Evolutionary conservation across 2,113 vertebrate species (phyloP), one percentile per base, ranked within the genome.

Genomic region (Nansenia antarctica): DNA sequence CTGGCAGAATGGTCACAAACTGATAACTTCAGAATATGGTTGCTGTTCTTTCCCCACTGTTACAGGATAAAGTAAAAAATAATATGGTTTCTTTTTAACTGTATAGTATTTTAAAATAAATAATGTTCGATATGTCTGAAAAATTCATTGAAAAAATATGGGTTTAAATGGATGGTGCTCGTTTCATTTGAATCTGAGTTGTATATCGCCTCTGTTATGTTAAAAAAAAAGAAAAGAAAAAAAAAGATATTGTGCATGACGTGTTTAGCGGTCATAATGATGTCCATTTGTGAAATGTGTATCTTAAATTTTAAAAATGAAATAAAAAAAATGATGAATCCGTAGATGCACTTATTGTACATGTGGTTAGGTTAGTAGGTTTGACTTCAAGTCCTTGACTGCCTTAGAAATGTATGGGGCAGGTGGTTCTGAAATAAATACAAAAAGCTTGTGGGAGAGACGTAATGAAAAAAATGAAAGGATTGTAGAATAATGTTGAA

Each of bases 121-220:
- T 75, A 93, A 85, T 87, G 88, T 90, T 90, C 90, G 88, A 90
- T 90, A 94, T 93, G 96, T 96, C 94, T 92, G 93, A 92, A 84
- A 90, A 91, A 94, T 94, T 93, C 88, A 92, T 90, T 91, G 76
- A 84, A 88, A 88, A 94, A 96, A 94, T 89, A 91, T 92, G 89
- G 93, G 91, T 92, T 93, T 93, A 88, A 95, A 94, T 95, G 93
- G 93, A 94, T 90, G 94, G 93, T 92, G 94, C 93, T 92, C 90
- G 93, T 93, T 94, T 94, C 87, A 85, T 91, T 94, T 94, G 92
- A 90, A 92, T 94, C 91, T 92, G 89, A 92, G 92, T 91, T 98
- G 95, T 98, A 95, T 95, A 98, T 96, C 90, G 91, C 96, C 95
- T 95, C 94, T 92, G 94, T 96, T 96, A 91, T 95, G 95, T 97